phyloP scores from a whole-genome alignment of 2,797 vertebrate species.

The Mallotus villosus region DNA sequence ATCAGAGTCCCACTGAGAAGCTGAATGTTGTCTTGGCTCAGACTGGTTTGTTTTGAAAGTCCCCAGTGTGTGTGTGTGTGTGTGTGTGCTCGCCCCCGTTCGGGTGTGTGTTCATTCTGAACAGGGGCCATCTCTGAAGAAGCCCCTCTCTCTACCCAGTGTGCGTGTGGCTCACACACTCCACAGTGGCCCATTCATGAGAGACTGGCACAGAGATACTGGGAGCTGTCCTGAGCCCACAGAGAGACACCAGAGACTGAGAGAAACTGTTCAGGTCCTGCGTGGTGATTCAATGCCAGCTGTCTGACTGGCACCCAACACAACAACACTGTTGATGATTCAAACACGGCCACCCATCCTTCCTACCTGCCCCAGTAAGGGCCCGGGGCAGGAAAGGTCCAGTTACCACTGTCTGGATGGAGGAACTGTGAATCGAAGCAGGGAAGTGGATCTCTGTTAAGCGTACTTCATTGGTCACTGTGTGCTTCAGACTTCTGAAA shows the following conservation, averaged over 20 bases:
- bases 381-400: no score
- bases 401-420: no score
- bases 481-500: neutral
- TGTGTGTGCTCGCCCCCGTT: constrained; percentile 16
- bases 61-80: constrained; percentile 25
- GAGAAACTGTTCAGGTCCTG: constrained; percentile 57
- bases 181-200: constrained; percentile 73
- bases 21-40: neutral
- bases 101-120: neutral
- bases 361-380: no score
- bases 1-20: neutral
- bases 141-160: neutral
- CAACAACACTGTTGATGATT: constrained; percentile 76
- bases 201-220: constrained; percentile 69
- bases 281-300: constrained; percentile 72
- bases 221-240: constrained; percentile 60
- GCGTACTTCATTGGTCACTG: constrained; percentile 6
- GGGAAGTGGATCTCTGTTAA: no score
- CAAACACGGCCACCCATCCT: constrained; percentile 32
- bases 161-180: constrained; percentile 19
- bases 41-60: constrained; percentile 23
- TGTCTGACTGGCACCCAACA: constrained; percentile 76
- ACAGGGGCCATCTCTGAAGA: constrained; percentile 4
- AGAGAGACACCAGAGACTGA: constrained; percentile 10
- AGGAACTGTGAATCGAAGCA: no score